Percentiles rank a stretch among this genome's conserved stretches.
Conservation (phyloP, 2,113 vertebrate species). For the Trichomycterus rosablanca region DNA sequence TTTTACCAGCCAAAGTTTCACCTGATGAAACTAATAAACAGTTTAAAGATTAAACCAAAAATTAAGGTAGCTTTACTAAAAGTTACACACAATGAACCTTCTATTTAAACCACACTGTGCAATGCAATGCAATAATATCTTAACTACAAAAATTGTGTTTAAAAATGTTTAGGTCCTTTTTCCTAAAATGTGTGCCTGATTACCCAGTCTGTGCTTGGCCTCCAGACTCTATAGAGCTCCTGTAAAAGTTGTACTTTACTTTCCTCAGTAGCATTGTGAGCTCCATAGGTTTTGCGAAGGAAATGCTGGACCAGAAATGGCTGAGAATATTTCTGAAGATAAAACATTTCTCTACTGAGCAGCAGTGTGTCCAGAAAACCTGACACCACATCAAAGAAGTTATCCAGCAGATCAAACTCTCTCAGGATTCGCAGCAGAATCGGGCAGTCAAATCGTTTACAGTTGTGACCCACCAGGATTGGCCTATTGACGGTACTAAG, state of each 20-base stretch:
- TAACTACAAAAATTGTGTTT: too few relatives aligned
- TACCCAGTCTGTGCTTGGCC: constrained; percentile 41
- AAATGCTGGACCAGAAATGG: constrained; percentile 43
- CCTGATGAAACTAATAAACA: too few relatives aligned
- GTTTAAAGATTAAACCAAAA: too few relatives aligned
- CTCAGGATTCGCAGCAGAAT: constrained; percentile 50
- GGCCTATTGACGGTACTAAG: constrained; percentile 50
- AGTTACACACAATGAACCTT: too few relatives aligned
- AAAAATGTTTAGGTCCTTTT: too few relatives aligned
- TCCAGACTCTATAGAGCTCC: constrained; percentile 51
- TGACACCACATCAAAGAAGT: constrained; percentile 42
- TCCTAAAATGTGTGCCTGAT: constrained; percentile 10
- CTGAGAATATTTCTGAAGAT: constrained; percentile 27
- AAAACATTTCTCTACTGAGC: constrained; percentile 43
- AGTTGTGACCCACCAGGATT: constrained; percentile 59
- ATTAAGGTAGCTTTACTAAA: too few relatives aligned
- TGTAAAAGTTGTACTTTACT: constrained; percentile 57
- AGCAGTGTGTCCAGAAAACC: constrained; percentile 59
- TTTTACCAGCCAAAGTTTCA: too few relatives aligned
- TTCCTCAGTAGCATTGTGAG: constrained; percentile 63
- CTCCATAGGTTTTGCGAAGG: constrained; percentile 45
- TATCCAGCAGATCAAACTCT: constrained; percentile 25
- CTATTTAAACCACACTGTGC: too few relatives aligned
- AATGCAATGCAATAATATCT: too few relatives aligned
- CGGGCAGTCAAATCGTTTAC: constrained; percentile 51